Conservation (phyloP, 2,888 invertebrate species). For the Diploptera punctata region DNA sequence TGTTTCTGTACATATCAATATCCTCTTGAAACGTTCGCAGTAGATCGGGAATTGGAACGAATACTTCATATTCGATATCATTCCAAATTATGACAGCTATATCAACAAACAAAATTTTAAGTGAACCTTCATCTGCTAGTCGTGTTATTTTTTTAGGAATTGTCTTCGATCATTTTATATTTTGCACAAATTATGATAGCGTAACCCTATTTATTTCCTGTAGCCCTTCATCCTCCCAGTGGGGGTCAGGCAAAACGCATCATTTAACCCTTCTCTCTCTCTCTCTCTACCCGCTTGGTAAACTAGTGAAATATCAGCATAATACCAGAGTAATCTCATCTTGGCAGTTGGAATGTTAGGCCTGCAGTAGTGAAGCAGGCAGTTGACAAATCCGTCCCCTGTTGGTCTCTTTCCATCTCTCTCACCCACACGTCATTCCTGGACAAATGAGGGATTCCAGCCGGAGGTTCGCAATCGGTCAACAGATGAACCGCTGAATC, state of each 20-base stretch:
- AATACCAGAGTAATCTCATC: slow-evolving; percentile 31
- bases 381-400: slow-evolving; percentile 32
- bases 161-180: slow-evolving; percentile 28
- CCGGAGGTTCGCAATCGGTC: slow-evolving; percentile 32
- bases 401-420: slow-evolving; percentile 20
- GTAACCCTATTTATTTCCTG: slow-evolving; percentile 25
- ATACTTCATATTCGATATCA: too few relatives aligned
- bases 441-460: slow-evolving; percentile 35
- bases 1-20: too few relatives aligned
- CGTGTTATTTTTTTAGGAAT: slow-evolving; percentile 9
- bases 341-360: slow-evolving; percentile 28
- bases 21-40: too few relatives aligned
- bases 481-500: slow-evolving; percentile 25
- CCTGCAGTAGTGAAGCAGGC: slow-evolving; percentile 23
- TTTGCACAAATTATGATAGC: slow-evolving; percentile 27
- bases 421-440: slow-evolving; percentile 30
- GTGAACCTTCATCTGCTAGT: too few relatives aligned
- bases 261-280: slow-evolving; percentile 25
- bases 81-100: too few relatives aligned
- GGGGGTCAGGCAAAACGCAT: slow-evolving; percentile 26
- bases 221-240: slow-evolving; percentile 1
- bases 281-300: slow-evolving; percentile 19
- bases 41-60: too few relatives aligned
- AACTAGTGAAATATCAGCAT: slow-evolving; percentile 35
- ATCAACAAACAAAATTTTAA: too few relatives aligned